Evolutionary conservation across 30 jellyfish, hydroid and myxozoan species (phyloP), one percentile per base, ranked within the genome.

Genomic region (Rhopilema esculentum): DNA sequence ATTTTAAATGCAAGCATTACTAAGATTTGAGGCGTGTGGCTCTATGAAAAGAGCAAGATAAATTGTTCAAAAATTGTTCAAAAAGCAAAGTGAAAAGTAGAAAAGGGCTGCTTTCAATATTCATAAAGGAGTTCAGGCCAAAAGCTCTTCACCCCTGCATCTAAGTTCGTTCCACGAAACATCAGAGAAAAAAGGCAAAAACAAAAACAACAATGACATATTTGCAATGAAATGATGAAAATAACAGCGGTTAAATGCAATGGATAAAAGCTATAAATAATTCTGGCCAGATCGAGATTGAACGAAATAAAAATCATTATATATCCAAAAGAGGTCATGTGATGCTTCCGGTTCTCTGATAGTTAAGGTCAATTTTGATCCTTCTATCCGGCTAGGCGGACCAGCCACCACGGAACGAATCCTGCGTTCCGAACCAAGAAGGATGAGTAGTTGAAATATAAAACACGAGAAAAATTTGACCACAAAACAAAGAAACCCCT

Each of bases 391-490:
- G 81, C 89, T 66, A 24, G 89, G 89, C 64, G 72, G 89, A 80
- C 89, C 89, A 80, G 89, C 89, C 80, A 80, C 80, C 89, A 12
- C 2, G 89, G 67, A 71, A 80, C 89, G 89, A 62, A 50, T 15
- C 81, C 27, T 29, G 62, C 81, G 89, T 29, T 26, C 40, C 24
- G 27, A 2, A 19, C 26, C 76, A 17, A 9, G 28, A 21, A 2
- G 57, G 57, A 40, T 12, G 57, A 40, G 57, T 40, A 40, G 12
- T 12, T 40, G 57, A 6, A 2, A 40, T 12, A 6, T 6, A 2
- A 40, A 40, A 2, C 57, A 40, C 6, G 9, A 40, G 57, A 40
- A 2, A 40, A 2, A 2, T 12, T 2, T 12, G 57, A 40, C 57
- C 12, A 12, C 6, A 12, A 40, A 6, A 40, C 57, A 40, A 40